Conservation (phyloP, 2,113 vertebrate genomes). For the Paramormyrops kingsleyae region DNA sequence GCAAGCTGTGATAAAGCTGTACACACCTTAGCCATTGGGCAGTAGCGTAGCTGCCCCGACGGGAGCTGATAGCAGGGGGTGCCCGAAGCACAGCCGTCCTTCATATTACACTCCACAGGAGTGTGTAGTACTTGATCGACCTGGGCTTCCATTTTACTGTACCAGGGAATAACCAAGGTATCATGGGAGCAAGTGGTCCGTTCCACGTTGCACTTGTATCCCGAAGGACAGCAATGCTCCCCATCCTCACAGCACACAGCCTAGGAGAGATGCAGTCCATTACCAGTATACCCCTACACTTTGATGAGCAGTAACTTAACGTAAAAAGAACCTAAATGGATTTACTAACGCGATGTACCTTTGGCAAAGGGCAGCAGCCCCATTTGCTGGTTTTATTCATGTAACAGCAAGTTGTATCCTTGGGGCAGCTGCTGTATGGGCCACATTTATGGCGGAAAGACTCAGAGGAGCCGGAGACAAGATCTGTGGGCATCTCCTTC, state of each 20-base stretch:
- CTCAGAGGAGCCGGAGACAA: background rate
- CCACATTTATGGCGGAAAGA: background rate
- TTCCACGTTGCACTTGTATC: conserved; percentile 41
- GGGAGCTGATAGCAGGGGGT: conserved; percentile 48
- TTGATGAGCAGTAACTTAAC: background rate
- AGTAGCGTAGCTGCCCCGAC: conserved; percentile 52
- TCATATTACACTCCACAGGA: conserved; percentile 26
- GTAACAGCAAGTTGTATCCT: conserved; percentile 10
- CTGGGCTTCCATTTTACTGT: conserved; percentile 46
- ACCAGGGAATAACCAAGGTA: conserved; percentile 54
- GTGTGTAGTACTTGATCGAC: background rate
- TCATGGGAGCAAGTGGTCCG: conserved; percentile 36
- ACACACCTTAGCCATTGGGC: conserved; percentile 50
- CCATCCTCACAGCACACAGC: conserved; percentile 48
- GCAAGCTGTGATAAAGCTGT: background rate
- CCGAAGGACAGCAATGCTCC: conserved; percentile 52
- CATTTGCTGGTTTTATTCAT: background rate
- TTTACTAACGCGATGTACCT: background rate
- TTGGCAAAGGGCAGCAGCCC: conserved; percentile 8
- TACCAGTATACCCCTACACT: background rate
- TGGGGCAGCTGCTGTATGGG: conserved; percentile 10
- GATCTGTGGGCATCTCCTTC: background rate
- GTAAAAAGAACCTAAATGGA: background rate
- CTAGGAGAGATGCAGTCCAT: background rate
- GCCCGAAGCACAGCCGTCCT: conserved; percentile 32